Evolutionary conservation across 2,113 vertebrate species (phyloP).

Genomic region (Chionis minor): DNA sequence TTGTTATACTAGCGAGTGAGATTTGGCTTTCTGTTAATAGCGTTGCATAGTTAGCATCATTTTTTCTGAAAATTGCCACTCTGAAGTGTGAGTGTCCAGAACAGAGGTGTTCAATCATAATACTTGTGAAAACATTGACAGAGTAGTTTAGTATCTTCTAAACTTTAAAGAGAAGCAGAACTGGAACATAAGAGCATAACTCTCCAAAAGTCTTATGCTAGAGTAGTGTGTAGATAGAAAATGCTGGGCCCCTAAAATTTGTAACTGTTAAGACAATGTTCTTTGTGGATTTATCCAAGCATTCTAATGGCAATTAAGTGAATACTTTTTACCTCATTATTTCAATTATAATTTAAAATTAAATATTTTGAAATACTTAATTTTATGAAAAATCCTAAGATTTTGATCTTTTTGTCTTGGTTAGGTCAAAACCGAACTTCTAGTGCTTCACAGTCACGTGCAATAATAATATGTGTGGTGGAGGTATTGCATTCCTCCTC

Average conservation of each 20-base stretch:
- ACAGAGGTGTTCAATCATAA: background rate
- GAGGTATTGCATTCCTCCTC: background rate
- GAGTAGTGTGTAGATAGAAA: background rate
- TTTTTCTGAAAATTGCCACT: background rate
- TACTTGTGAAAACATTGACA: background rate
- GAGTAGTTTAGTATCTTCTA: background rate
- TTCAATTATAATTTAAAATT: background rate
- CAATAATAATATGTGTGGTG: background rate
- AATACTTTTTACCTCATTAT: background rate
- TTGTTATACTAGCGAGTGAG: background rate
- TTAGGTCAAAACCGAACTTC: background rate
- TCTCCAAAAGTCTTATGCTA: background rate
- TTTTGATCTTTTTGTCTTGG: background rate
- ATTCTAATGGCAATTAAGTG: background rate
- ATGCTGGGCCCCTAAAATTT: background rate
- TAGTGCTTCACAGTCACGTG: background rate
- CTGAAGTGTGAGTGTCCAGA: background rate
- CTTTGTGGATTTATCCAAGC: background rate
- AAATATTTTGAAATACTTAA: background rate
- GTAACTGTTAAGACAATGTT: background rate
- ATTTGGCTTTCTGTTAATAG: background rate
- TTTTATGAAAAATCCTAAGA: background rate
- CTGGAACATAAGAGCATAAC: background rate
- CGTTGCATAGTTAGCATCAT: rapidly evolving
- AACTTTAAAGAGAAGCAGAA: background rate